Conservation (phyloP, 2,888 invertebrate genomes). For the Listrodromus nycthemerus region DNA sequence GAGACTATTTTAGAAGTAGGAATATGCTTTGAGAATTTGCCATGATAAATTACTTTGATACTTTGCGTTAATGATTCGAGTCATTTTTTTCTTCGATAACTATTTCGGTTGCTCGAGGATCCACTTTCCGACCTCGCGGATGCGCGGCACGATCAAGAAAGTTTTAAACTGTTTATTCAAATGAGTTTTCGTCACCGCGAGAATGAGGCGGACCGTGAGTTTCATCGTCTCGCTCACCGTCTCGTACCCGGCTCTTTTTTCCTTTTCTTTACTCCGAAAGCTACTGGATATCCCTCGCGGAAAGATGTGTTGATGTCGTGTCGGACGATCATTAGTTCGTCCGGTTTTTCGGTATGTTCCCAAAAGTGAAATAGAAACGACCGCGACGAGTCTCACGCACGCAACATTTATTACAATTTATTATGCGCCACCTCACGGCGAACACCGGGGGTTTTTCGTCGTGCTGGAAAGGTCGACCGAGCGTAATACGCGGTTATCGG, state of each 20-base stretch:
- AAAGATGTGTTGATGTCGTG: conserved; percentile 67
- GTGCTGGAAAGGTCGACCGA: conserved; percentile 53
- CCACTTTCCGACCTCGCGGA: conserved; percentile 35
- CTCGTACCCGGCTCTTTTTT: conserved; percentile 7
- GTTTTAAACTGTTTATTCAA: conserved; percentile 69
- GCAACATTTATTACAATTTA: conserved; percentile 67
- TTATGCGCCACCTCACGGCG: conserved; percentile 54
- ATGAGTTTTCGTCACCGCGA: conserved; percentile 72
- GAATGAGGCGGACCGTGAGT: conserved; percentile 65
- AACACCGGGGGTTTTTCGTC: conserved; percentile 32
- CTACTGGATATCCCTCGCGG: background rate
- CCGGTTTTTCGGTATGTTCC: conserved; percentile 56
- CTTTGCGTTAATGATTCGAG: too few species aligned
- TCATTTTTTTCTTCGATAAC: background rate
- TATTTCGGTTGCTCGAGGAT: background rate
- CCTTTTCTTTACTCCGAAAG: background rate
- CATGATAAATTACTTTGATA: too few species aligned
- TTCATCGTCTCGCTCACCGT: conserved; percentile 47
- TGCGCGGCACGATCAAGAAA: conserved; percentile 17
- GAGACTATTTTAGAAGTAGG: background rate
- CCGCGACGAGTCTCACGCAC: conserved; percentile 54
- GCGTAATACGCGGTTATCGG: conserved; percentile 55
- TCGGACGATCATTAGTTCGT: conserved; percentile 66
- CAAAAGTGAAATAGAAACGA: conserved; percentile 62
- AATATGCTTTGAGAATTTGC: background rate